A percentile compares a stretch with the other conserved stretches of the same genome.
These are phyloP conservation scores for Chondrosia reniformis DNA, from an alignment of 37 sponge, comb jelly and placozoan genomes.

Conservation along the genomic window DNA sequence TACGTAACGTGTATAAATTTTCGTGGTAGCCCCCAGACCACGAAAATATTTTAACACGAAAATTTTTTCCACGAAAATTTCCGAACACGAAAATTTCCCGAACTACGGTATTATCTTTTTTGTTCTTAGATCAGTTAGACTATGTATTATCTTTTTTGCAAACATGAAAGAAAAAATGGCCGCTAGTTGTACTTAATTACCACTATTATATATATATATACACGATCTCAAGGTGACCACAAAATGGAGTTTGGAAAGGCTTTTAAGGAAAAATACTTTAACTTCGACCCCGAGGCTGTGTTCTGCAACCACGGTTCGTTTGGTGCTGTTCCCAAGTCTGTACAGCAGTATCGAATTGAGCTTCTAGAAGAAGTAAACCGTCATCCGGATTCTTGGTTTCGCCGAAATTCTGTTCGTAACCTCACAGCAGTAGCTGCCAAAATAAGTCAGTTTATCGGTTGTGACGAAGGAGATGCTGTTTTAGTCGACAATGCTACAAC, in stretches of 20 bases:
- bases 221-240: no score
- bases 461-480: constrained; percentile 16
- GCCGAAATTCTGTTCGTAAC: not conserved
- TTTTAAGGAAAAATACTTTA: not conserved
- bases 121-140: no score
- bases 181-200: no score
- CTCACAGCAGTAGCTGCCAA: not conserved
- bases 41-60: no score
- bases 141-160: no score
- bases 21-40: no score
- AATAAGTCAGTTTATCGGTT: constrained; percentile 32
- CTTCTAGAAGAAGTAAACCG: constrained; percentile 24
- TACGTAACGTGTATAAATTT: no score
- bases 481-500: constrained; percentile 61
- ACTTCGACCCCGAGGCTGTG: constrained; percentile 3
- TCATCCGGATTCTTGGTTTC: constrained; percentile 48
- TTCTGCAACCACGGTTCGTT: constrained; percentile 60
- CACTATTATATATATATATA: no score
- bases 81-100: no score
- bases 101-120: no score
- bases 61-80: no score
- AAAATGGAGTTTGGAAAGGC: not conserved
- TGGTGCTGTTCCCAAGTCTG: constrained; percentile 43
- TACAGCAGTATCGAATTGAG: not conserved
- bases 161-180: no score